These are phyloP conservation scores for Leptodactylus fallax DNA, from an alignment of 2,797 vertebrate genomes.

Conservation along the genomic window DNA sequence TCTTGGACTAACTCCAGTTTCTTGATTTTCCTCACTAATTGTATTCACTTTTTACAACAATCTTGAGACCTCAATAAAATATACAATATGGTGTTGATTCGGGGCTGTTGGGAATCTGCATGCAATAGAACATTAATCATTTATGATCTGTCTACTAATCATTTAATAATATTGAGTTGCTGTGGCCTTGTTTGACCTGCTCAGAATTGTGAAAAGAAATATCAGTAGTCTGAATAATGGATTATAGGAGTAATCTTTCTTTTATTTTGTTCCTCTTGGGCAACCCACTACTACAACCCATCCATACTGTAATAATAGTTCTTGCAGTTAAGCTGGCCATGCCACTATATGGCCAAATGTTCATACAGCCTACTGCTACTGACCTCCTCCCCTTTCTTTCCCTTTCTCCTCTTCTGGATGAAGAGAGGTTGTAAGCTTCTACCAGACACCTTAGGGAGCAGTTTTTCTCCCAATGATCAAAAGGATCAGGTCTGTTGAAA, in stretches of 20 bases:
- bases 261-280: background rate
- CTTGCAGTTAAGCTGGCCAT: no score
- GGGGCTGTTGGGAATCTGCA: slow-evolving; percentile 11
- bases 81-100: background rate
- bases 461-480: no score
- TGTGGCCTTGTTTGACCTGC: background rate
- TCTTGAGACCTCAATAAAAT: slow-evolving; percentile 2
- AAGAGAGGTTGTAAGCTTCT: no score
- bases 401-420: no score
- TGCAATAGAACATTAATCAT: slow-evolving; percentile 4
- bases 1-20: slow-evolving; percentile 67
- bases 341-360: no score
- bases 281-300: background rate
- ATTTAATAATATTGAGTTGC: background rate
- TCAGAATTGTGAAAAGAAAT: no score
- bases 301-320: background rate
- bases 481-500: no score
- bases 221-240: background rate
- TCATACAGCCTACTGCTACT: no score
- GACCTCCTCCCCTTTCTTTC: no score
- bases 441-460: no score
- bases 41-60: slow-evolving; percentile 12
- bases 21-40: slow-evolving; percentile 66
- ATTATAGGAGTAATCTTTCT: background rate
- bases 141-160: background rate